Base-by-base conservation (phyloP, 1,140 invertebrate genomes). In the Schlechtendalia chinensis region DNA sequence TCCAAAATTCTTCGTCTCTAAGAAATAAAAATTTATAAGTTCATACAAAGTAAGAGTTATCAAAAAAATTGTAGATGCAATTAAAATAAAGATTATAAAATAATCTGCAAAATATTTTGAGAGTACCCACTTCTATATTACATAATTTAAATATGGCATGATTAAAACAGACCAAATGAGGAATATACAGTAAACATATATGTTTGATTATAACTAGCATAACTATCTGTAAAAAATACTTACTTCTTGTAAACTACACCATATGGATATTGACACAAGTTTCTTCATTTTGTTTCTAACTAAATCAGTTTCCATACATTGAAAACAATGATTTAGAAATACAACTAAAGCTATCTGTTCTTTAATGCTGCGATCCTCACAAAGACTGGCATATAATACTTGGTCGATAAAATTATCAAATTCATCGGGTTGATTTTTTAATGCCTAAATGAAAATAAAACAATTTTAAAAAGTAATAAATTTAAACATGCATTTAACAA, bases 301-400 rank as follows among this genome's bases (percentile, higher is more conserved):
- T 12, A 99, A 85, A 82, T 93, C 93, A 29, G 98, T 92, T 88
- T 98, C 97, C 93, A 98, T 94, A 83, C 95, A 98, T 84, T 97
- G 98, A 83, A 99, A 98, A 85, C 96, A 96, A 85, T 98, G 96
- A 85, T 96, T 97, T 0, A 99, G 86, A 86, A 99, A 98, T 16
- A 97, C 89, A 6, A 99, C 88, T 50, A 99, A 84, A 0, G 92
- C 90, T 0, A 93, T 96, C 84, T 97, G 93, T 86, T 99, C 96
- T 59, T 89, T 89, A 81, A 96, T 88, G 24, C 89, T 86, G 81
- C 86, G 85, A 53, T 87, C 83, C 47, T 93, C 89, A 80, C 88
- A 87, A 1, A 97, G 86, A 80, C 90, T 89, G 0, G 91, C 87
- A 81, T 91, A 86, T 8, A 98, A 86, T 4, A 99, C 91, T 85